Evolutionary conservation across 2,888 invertebrate genomes (phyloP), one percentile per base, ranked within the genome.

Genomic region (Megastigmus dorsalis): DNA sequence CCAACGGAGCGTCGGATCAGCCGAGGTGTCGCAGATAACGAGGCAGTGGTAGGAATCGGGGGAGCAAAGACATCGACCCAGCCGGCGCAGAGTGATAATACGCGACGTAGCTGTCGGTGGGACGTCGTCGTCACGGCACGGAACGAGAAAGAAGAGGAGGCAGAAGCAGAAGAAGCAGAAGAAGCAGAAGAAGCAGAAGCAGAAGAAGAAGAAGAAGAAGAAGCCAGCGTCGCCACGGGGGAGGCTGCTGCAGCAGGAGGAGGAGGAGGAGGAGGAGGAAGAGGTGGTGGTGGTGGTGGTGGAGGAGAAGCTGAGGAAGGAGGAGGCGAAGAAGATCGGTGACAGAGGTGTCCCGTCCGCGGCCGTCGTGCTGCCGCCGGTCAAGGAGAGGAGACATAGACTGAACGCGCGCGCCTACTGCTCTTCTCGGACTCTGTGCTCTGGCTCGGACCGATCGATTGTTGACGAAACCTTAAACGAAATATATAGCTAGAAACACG

Each of bases 161-260:
- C 38, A 41, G 38, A 30, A 10, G 26, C 9, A 9, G 15, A 28
- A 4, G 18, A 18, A 9, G 23, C 28, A 30, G 65, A 38, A 72
- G 60, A 33, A 59, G 59, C 59, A 48, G 45, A 7, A 18, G 60
- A 23, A 50, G 30, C 57, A n/a, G 33, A 43, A 38, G 10, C n/a
- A n/a, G 68, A 68, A 59, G 57, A 68, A 45, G 26, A 23, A 33
- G 41, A n/a, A n/a, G 68, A 68, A 59, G 57, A 68, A 45, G 26
- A 23, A 33, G 41, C 23, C n/a, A 30, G 7, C 15, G 26, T 26
- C 52, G 52, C 26, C 28, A 26, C 45, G 45, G 36, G 38, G 45
- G 30, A 50, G 41, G n/a, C 38, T 52, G 38, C 41, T 15, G 26
- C 9, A 9, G 15, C 38, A 4, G 18, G 18, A 9, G 23, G 18